A percentile compares a stretch with the other conserved stretches of the same genome.
phyloP scores from a whole-genome alignment of 2,797 vertebrate genomes.

The Eremophila alpestris region DNA sequence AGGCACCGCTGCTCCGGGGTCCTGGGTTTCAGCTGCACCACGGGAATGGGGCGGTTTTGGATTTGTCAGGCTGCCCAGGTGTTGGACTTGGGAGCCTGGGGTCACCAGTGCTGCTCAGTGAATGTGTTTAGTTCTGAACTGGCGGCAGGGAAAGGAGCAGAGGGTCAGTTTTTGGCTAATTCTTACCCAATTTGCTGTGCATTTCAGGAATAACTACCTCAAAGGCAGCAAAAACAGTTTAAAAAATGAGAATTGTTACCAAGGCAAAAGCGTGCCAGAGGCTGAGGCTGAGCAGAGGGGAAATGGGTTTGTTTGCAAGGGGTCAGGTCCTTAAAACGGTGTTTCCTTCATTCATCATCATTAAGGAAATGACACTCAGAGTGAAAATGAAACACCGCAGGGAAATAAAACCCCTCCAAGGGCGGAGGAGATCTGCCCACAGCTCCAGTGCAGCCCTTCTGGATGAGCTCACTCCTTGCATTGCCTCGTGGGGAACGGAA shows the following conservation, averaged over 20 bases:
- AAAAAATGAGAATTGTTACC: background rate
- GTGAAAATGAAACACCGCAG: background rate
- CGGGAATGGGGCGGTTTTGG: background rate
- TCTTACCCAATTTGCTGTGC: background rate
- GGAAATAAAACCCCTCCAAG: background rate
- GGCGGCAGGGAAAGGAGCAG: background rate
- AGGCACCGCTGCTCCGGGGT: background rate
- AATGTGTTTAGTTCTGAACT: rapidly evolving
- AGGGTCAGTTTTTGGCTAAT: background rate
- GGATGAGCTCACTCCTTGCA: background rate
- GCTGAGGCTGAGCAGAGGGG: background rate
- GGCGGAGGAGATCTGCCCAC: background rate
- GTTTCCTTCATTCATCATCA: constrained; percentile 19
- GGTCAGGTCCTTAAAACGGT: background rate
- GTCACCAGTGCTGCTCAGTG: background rate
- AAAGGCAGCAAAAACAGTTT: background rate
- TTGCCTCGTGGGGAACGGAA: background rate
- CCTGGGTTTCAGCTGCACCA: background rate
- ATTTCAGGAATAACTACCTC: background rate
- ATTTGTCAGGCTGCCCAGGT: background rate
- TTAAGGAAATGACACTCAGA: background rate
- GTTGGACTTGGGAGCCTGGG: background rate
- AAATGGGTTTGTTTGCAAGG: background rate
- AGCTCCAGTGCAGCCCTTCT: background rate
- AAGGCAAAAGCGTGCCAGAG: background rate